phyloP scores from a whole-genome alignment of 1,140 invertebrate genomes.

The Zeugodacus cucurbitae region DNA sequence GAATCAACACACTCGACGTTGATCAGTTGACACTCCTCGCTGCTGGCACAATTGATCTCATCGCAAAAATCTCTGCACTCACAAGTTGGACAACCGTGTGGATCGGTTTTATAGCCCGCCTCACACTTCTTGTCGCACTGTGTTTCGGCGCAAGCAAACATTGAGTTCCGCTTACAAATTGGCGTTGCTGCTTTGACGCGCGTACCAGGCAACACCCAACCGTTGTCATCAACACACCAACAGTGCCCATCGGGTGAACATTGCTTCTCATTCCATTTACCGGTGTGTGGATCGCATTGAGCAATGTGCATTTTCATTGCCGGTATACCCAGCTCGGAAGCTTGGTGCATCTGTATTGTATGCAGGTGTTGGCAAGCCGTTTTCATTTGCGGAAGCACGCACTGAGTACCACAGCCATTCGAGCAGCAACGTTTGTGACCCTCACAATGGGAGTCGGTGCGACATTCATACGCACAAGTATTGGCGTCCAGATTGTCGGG shows the following conservation, averaged over 20 bases:
- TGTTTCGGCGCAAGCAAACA: conserved; percentile 72
- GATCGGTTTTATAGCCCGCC: conserved; percentile 76
- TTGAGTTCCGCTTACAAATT: conserved; percentile 66
- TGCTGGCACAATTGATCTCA: conserved; percentile 76
- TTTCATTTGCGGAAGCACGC: conserved; percentile 76
- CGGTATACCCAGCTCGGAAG: conserved; percentile 80
- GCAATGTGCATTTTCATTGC: conserved; percentile 82
- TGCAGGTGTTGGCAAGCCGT: conserved; percentile 81
- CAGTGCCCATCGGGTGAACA: conserved; percentile 81
- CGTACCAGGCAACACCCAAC: conserved; percentile 79
- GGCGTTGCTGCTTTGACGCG: conserved; percentile 64
- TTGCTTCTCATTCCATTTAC: conserved; percentile 81
- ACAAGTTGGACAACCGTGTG: conserved; percentile 79
- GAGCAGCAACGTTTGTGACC: conserved; percentile 80
- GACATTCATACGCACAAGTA: conserved; percentile 81
- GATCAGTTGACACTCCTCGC: conserved; percentile 75
- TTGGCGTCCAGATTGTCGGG: conserved; percentile 67
- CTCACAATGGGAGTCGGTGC: conserved; percentile 77
- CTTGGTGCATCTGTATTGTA: conserved; percentile 77
- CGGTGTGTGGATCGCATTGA: conserved; percentile 77
- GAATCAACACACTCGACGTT: conserved; percentile 67
- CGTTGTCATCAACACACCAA: conserved; percentile 90
- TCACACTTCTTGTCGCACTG: conserved; percentile 73
- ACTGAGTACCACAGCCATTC: conserved; percentile 86
- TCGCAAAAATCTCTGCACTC: conserved; percentile 82